phyloP scores from a whole-genome alignment of 2,888 invertebrate genomes.

The Drosophila dives region DNA sequence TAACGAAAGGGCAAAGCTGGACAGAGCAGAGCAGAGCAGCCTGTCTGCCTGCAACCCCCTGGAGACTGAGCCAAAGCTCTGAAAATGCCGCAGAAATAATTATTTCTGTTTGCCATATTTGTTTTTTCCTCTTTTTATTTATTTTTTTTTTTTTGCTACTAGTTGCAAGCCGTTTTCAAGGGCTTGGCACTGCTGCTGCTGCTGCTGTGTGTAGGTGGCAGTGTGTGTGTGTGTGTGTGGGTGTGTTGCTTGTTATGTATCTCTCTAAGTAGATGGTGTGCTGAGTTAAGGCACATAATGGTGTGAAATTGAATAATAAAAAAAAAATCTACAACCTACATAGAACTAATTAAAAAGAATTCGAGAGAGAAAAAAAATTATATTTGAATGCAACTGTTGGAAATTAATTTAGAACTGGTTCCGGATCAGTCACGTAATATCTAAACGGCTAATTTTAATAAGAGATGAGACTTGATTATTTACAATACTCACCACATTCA shows the following conservation, averaged over 20 bases:
- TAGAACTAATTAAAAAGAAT: neutral
- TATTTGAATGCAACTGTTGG: neutral
- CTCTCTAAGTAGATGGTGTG: constrained; percentile 40
- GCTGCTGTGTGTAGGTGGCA: constrained; percentile 26
- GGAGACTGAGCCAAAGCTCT: constrained; percentile 57
- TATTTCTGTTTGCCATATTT: constrained; percentile 76
- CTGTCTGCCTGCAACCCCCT: constrained; percentile 41
- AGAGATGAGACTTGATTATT: neutral
- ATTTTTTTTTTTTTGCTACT: constrained; percentile 33
- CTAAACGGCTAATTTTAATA: neutral
- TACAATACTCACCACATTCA: neutral
- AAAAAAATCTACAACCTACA: neutral
- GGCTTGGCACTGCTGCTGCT: constrained; percentile 39
- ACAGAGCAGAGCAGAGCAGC: constrained; percentile 39
- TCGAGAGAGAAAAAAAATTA: neutral
- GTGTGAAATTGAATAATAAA: constrained; percentile 47
- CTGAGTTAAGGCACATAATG: constrained; percentile 43
- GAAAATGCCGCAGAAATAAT: constrained; percentile 74
- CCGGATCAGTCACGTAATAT: neutral
- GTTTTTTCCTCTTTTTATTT: constrained; percentile 57
- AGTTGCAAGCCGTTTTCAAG: constrained; percentile 33
- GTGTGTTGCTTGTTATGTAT: constrained; percentile 29
- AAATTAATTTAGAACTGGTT: neutral
- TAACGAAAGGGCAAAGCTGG: constrained; percentile 60
- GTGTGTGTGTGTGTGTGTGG: constrained; percentile 22